phyloP scores from a whole-genome alignment of 2,797 vertebrate species.

The Coendou prehensilis region DNA sequence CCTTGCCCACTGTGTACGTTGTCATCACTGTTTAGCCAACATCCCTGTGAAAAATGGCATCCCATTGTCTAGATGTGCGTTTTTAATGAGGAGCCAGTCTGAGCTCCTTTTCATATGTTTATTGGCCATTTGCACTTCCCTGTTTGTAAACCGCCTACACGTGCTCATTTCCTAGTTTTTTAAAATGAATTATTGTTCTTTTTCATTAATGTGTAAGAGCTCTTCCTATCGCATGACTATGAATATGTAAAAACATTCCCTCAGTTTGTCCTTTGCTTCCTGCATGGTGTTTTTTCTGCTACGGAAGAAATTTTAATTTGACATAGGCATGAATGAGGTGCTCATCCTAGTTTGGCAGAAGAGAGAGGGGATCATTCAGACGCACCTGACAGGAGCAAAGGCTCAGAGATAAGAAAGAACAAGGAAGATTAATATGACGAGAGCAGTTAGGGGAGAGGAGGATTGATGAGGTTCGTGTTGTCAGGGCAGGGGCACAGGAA shows the following conservation, averaged over 20 bases:
- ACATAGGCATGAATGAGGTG: slow-evolving; percentile 61
- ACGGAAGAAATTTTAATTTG: slow-evolving; percentile 68
- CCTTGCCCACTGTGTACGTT: accelerated
- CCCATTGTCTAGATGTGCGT: background rate
- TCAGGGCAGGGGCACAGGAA: slow-evolving; percentile 40
- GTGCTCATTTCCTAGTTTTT: background rate
- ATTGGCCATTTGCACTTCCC: background rate
- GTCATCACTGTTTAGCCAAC: slow-evolving; percentile 29
- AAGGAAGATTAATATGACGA: slow-evolving; percentile 84
- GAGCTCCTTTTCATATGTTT: slow-evolving; percentile 57
- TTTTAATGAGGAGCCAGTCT: background rate
- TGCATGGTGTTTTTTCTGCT: background rate
- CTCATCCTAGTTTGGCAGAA: slow-evolving; percentile 31
- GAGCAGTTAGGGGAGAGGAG: slow-evolving; percentile 76
- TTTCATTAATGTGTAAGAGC: slow-evolving; percentile 66
- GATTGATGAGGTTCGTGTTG: slow-evolving; percentile 79
- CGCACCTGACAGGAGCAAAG: slow-evolving; percentile 70
- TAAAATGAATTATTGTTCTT: slow-evolving; percentile 56
- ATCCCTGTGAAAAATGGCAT: slow-evolving; percentile 31
- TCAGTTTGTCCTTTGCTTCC: slow-evolving; percentile 56
- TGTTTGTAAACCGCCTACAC: background rate
- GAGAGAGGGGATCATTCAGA: slow-evolving; percentile 48
- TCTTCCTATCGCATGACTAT: background rate
- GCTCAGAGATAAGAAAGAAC: slow-evolving; percentile 74
- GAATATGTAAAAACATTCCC: slow-evolving; percentile 62